Evolutionary conservation across 2,797 vertebrate species (phyloP).

Genomic region (Furcifer pardalis): DNA sequence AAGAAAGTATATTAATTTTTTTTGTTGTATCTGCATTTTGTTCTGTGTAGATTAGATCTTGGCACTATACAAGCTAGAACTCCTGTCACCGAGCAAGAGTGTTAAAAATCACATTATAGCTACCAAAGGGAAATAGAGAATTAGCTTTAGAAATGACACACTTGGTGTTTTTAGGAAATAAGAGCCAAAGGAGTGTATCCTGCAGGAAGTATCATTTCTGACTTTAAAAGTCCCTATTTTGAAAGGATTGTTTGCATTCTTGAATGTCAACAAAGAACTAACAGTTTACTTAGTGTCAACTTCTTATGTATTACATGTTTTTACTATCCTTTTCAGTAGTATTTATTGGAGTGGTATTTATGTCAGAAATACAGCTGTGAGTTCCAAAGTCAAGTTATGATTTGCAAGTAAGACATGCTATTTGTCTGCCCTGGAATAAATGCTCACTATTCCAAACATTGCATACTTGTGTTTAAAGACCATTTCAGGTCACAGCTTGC

Average conservation of each 20-base stretch:
- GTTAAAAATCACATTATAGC: not conserved
- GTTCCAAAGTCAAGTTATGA: not conserved
- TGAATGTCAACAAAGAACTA: not conserved
- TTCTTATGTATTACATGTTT: not conserved
- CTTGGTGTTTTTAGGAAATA: not conserved
- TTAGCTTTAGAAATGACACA: not conserved
- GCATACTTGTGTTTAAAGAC: not conserved
- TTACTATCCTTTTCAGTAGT: not conserved
- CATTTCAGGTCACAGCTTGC: not conserved
- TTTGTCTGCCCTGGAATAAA: not conserved
- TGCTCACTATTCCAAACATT: not conserved
- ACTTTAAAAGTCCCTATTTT: not conserved
- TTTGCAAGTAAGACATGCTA: not conserved
- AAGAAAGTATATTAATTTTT: not conserved
- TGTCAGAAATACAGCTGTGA: not conserved
- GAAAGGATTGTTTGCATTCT: not conserved
- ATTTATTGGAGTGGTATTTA: not conserved
- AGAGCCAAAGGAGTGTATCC: not conserved
- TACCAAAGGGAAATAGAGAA: not conserved
- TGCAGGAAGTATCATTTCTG: not conserved
- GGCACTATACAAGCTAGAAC: not conserved
- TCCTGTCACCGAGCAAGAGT: not conserved
- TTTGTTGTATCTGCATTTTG: not conserved
- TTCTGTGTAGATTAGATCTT: not conserved
- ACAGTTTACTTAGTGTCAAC: not conserved